Evolutionary conservation across 2,797 vertebrate species (phyloP), one percentile per base, ranked within the genome.

Genomic region (Poecilia velifera): DNA sequence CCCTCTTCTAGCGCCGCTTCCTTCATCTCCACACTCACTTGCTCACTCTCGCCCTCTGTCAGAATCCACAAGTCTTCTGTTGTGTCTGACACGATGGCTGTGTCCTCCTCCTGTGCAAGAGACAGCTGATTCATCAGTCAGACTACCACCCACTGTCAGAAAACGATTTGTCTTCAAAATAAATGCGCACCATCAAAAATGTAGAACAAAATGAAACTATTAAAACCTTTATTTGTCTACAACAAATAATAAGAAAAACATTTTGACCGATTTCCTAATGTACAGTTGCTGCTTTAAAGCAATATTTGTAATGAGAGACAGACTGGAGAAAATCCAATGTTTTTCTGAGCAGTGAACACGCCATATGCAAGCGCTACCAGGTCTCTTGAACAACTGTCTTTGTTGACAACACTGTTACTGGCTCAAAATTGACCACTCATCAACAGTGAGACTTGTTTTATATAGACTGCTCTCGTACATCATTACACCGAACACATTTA

Each of bases 61-160:
- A 98, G 95, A 93, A 99, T 97, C 97, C 98, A 99, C 78, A 99
- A 94, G 86, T 99, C 98, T 34, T 99, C 98, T 0, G 98, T 99
- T 77, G 98, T 98, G 91, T 99, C 98, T 0, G 98, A 99, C 89
- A 99, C 97, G 22, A 98, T 87, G 45, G 97, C 98, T 6, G 98
- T 99, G 94, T 98, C 98, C 76, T 97, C 92, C 89, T 98, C 98
- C 98, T 99, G 95, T 39, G 64, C 92, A 74, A 91, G 91, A 91
- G 93, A 96, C 87, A 96, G 81, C 94, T 94, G 84, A 89, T 88
- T 87, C 86, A 92, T 96, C 90, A 95, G 94, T 95, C 93, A 95
- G 93, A 93, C 85, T 86, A 93, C 86, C 89, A 91, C 87, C 82
- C 89, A 90, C 87, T 34, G 51, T 51, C 34, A 51, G 12, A 53